phyloP scores from a whole-genome alignment of 1,140 invertebrate species.

The Sitobion miscanthi region DNA sequence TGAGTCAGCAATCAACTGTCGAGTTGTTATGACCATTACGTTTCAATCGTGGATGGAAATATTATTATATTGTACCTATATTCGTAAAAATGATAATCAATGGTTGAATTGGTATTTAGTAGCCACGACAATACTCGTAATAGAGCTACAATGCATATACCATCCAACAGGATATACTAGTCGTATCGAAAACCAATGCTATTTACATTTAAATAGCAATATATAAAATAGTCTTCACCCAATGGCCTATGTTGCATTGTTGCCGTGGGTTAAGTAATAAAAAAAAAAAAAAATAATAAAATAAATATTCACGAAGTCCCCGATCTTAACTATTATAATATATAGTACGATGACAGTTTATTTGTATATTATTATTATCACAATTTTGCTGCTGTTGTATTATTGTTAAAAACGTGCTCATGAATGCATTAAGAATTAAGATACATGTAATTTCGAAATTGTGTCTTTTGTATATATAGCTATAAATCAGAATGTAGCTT shows the following conservation, averaged over 20 bases:
- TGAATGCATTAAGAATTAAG: slow-evolving; percentile 6
- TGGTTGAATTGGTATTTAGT: not conserved
- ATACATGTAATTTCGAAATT: not conserved
- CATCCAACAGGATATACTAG: not conserved
- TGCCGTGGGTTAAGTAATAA: no score
- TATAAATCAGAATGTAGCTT: not conserved
- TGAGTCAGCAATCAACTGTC: not conserved
- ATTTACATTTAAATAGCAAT: not conserved
- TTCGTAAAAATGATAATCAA: not conserved
- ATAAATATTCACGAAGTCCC: not conserved
- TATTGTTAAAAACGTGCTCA: not conserved
- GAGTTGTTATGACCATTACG: not conserved
- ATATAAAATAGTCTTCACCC: no score
- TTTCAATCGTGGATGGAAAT: not conserved
- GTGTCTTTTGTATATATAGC: not conserved
- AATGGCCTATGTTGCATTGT: no score
- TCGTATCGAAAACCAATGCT: not conserved
- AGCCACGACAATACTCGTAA: not conserved
- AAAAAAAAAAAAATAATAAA: no score
- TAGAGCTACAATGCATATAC: not conserved
- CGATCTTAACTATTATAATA: not conserved
- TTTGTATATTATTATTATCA: not conserved
- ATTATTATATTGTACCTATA: not conserved
- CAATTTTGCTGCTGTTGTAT: not conserved
- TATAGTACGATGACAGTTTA: not conserved